Evolutionary conservation across 37 sponge, comb jelly and placozoan genomes (phyloP).

Genomic region (Geodia barretti): DNA sequence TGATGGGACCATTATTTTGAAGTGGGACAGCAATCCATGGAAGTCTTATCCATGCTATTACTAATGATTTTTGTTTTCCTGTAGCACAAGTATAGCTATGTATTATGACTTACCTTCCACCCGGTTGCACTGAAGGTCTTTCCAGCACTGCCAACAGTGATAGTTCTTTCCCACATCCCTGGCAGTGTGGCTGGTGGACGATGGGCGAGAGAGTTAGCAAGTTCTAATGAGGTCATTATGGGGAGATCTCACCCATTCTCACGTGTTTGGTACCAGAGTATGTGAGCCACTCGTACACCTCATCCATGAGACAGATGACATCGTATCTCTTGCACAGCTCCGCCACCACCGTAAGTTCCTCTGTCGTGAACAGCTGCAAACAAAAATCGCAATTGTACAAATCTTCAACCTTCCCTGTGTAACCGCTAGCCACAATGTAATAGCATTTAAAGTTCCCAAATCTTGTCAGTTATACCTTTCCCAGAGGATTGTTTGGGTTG

Average conservation of each 20-base stretch:
- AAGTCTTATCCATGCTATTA: too few relatives aligned
- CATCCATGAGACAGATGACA: conserved; percentile 93
- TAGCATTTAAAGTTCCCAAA: too few relatives aligned
- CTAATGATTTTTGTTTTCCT: too few relatives aligned
- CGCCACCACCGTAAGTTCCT: conserved; percentile 92
- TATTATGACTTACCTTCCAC: conserved; percentile 88
- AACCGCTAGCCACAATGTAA: too few relatives aligned
- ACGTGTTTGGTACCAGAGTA: conserved; percentile 74
- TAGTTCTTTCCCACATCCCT: conserved; percentile 97
- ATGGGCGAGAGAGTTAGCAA: neutral
- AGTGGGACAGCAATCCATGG: too few relatives aligned
- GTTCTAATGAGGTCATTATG: neutral
- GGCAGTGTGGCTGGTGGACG: conserved; percentile 79
- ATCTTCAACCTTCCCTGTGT: too few relatives aligned
- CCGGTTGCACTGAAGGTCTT: conserved; percentile 98
- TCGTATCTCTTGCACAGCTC: conserved; percentile 87
- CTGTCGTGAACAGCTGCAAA: conserved; percentile 68
- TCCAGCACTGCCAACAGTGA: conserved; percentile 96
- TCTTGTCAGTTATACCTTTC: conserved; percentile 77
- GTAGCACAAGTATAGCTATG: too few relatives aligned
- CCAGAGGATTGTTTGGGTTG: conserved; percentile 94
- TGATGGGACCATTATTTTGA: too few relatives aligned
- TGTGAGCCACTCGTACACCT: conserved; percentile 97
- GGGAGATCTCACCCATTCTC: conserved; percentile 64
- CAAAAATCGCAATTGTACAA: too few relatives aligned